phyloP scores from a whole-genome alignment of 2,888 invertebrate species.

The Clitarchus hookeri region DNA sequence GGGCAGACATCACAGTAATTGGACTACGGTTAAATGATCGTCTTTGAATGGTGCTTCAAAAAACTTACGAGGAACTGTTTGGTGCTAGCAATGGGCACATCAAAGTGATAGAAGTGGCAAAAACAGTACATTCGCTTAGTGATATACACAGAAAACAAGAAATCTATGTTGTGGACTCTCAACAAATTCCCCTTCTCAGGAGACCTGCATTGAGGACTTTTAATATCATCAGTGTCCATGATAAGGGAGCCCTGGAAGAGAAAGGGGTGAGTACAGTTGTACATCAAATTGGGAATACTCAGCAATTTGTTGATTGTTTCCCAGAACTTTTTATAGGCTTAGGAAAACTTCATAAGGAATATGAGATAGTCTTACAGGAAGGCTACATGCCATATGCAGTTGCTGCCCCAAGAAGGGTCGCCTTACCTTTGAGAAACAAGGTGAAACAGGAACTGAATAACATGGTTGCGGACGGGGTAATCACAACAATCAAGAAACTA shows the following conservation, averaged over 20 bases:
- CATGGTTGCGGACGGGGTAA: conserved; percentile 46
- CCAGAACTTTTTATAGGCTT: not conserved
- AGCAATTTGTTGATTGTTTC: not conserved
- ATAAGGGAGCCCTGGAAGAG: not conserved
- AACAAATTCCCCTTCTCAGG: not conserved
- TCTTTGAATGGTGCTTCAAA: not conserved
- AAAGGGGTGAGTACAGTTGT: not conserved
- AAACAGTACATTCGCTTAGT: not conserved
- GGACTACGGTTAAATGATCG: not conserved
- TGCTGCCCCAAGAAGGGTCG: not conserved
- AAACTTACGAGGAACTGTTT: not conserved
- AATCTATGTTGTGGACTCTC: not conserved
- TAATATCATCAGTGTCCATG: not conserved
- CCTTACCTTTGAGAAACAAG: conserved; percentile 35
- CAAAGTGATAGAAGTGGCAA: not conserved
- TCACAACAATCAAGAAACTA: conserved; percentile 47
- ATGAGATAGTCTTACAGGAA: not conserved
- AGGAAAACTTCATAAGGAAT: not conserved
- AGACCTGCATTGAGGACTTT: not conserved
- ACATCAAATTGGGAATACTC: no score
- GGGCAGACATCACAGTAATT: not conserved
- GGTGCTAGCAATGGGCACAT: not conserved
- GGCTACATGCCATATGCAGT: not conserved
- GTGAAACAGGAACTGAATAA: conserved; percentile 48
- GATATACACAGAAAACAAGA: not conserved